phyloP scores from a whole-genome alignment of 2,888 invertebrate genomes.

The Idaea dimidiata region DNA sequence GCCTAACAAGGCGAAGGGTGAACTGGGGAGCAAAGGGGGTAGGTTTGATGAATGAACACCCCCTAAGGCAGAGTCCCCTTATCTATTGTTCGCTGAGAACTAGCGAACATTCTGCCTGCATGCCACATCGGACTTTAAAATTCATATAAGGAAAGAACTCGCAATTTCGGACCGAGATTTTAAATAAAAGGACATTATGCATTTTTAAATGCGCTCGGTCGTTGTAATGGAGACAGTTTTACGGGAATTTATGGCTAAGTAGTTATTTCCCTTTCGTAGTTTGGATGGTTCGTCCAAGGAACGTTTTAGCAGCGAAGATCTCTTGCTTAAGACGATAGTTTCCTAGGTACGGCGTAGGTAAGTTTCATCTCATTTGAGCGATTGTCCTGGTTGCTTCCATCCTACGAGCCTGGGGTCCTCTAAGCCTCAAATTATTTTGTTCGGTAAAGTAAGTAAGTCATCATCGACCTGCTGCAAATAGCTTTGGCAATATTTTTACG shows the following conservation, averaged over 20 bases:
- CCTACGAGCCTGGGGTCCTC: no score
- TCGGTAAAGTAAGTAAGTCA: no score
- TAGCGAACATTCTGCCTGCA: constrained; percentile 19
- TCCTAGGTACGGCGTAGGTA: no score
- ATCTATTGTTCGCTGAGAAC: constrained; percentile 54
- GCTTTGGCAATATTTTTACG: no score
- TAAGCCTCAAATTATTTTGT: no score
- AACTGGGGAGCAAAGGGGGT: constrained; percentile 10
- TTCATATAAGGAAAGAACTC: constrained; percentile 34
- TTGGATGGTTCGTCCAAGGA: neutral
- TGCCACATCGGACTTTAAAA: constrained; percentile 32
- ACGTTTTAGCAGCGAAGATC: no score
- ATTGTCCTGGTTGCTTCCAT: no score
- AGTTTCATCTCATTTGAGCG: no score
- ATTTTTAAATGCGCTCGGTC: neutral
- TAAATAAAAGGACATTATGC: constrained; percentile 4
- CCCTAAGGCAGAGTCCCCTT: constrained; percentile 42
- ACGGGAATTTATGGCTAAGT: neutral
- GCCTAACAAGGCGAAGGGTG: constrained; percentile 11
- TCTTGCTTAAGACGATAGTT: no score
- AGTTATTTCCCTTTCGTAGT: neutral
- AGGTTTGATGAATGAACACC: constrained; percentile 38
- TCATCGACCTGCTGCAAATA: no score
- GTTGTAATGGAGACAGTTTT: neutral
- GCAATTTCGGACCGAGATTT: constrained; percentile 15